Evolutionary conservation across 2,797 vertebrate species (phyloP), one percentile per base, ranked within the genome.

Genomic region (Cuniculus paca): DNA sequence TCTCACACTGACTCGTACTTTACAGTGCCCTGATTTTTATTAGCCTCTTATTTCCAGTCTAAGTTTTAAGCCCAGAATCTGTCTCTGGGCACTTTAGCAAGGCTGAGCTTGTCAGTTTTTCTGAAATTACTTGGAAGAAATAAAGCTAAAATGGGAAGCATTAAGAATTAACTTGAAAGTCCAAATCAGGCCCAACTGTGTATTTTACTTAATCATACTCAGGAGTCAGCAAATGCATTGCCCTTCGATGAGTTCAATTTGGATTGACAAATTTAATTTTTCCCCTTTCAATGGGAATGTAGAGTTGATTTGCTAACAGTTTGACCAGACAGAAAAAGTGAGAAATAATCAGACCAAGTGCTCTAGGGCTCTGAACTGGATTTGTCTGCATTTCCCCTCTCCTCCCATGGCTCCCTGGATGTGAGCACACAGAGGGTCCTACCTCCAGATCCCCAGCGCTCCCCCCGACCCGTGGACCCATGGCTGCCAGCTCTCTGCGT

Each of bases 181-280:
- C 42, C 72, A 86, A 65, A 74, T 79, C 79, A 81, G 86, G 28
- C 52, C 95, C 78, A 28, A 77, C 58, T 96, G 87, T 78, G 8
- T 79, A 60, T 95, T 93, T 91, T 92, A 96, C 88, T 97, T 91
- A 91, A 84, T 97, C 61, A 81, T 65, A 60, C 75, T 58, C 16
- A 50, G 0, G 86, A 70, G 20, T 81, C 61, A 72, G 78, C 88
- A 95, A 88, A 84, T n/a, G 13, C 48, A 54, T 92, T 50, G 70
- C 60, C 28, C 79, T 93, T 92, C 52, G 54, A 58, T 93, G 54
- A 74, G 74, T 91, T 91, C 50, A 45, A 0, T 91, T 80, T 80
- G 56, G 42, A 95, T 42, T 86, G 54, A 82, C 22, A 91, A 61
- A 74, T 12, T 72, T 52, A 54, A 8, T 7, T 50, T 90, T 14